These are phyloP conservation scores for Leptinotarsa undecemlineata DNA, from an alignment of 1,140 invertebrate species.

Conservation along the genomic window DNA sequence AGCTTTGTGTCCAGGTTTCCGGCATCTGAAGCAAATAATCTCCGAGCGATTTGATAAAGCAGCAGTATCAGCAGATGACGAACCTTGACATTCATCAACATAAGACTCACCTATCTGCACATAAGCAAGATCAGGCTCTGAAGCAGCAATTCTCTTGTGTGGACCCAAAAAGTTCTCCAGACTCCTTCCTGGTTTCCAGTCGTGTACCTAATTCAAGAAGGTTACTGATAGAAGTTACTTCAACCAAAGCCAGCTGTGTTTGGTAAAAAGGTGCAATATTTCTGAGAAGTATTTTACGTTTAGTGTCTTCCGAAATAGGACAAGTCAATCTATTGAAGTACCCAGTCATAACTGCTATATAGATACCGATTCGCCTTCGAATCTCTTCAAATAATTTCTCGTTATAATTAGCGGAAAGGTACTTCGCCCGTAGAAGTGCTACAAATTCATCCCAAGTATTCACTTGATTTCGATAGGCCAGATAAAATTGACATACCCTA, in stretches of 20 bases:
- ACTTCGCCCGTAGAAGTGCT: slow-evolving; percentile 37
- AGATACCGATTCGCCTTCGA: slow-evolving; percentile 42
- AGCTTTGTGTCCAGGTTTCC: slow-evolving; percentile 17
- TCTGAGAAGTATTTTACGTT: slow-evolving; percentile 26
- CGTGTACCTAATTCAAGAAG: slow-evolving; percentile 22
- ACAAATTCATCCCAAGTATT: slow-evolving; percentile 43
- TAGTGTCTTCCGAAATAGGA: slow-evolving; percentile 19
- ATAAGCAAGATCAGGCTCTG: slow-evolving; percentile 36
- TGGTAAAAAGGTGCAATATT: slow-evolving; percentile 34
- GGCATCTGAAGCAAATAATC: slow-evolving; percentile 20
- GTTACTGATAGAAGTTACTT: slow-evolving; percentile 27
- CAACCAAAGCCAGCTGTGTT: slow-evolving; percentile 26
- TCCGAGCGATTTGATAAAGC: not conserved
- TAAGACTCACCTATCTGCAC: not conserved
- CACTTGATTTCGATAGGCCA: slow-evolving; percentile 33
- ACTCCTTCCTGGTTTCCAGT: slow-evolving; percentile 21
- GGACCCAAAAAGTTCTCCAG: slow-evolving; percentile 29
- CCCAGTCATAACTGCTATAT: slow-evolving; percentile 47
- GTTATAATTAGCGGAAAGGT: slow-evolving; percentile 44
- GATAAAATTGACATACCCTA: slow-evolving; percentile 46
- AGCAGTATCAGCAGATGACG: not conserved
- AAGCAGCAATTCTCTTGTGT: not conserved
- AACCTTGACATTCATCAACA: not conserved
- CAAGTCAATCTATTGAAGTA: slow-evolving; percentile 42
- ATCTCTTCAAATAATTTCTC: slow-evolving; percentile 47